Evolutionary conservation across 2,113 vertebrate species (phyloP), one percentile per base, ranked within the genome.

Genomic region (Heterotis niloticus): DNA sequence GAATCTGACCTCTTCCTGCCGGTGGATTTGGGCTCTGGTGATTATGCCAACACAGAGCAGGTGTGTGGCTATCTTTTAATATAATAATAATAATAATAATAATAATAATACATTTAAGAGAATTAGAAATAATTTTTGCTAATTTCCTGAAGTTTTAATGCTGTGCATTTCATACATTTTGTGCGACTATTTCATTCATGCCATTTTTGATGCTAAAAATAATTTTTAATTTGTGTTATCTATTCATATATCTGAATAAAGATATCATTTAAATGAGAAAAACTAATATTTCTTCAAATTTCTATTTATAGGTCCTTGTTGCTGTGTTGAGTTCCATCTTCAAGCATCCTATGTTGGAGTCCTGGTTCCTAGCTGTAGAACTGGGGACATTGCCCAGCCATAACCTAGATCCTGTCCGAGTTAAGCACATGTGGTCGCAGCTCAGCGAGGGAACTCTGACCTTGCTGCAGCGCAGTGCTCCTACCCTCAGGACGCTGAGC

Each of bases 361-460:
- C 89, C 86, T 98, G 97, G 96, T 99, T 95, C 85, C 89, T 99
- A 86, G 94, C 96, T 75, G 76, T 95, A 89, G 94, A 98, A 66
- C 86, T 84, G 56, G 86, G 82, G 78, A 83, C 87, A 4, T 34
- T 94, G 3, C 96, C 96, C 0, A 86, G 90, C 0, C 93, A 96
- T 75, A 83, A 76, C 5, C 91, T 98, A 81, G 94, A 93, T 80
- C 94, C 95, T 0, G 59, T 95, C 68, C 84, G 87, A 0, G 90
- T 94, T 29, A 96, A 94, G 83, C 88, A 87, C 0, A 85, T 99
- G 20, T 93, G 94, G 0, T 78, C 88, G 85, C 90, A 88, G 59
- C 81, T 99, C 56, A 95, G 83, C 0, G 81, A 89, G 0, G 87
- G 86, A 17, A 84, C 92, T 56, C 91, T 95, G 60, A 84, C 81